Conservation (phyloP, 2,888 invertebrate genomes). For the Dolichopus griseipennis region DNA sequence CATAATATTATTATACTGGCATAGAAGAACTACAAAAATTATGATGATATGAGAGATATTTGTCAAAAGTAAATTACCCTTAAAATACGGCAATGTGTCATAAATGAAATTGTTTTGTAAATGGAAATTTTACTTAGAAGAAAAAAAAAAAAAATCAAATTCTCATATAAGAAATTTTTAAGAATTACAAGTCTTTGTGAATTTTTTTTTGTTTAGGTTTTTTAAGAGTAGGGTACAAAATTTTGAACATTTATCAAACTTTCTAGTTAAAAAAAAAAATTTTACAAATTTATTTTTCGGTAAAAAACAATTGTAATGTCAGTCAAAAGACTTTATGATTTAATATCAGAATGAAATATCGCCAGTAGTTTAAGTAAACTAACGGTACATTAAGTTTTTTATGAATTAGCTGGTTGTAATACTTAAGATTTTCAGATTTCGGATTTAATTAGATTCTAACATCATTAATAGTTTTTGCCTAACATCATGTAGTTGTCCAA, state of each 20-base stretch:
- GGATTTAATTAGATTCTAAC: no score
- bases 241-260: conserved; percentile 1
- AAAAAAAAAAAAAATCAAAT: no score
- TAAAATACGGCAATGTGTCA: conserved; percentile 8
- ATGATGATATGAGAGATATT: conserved; percentile 7
- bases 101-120: conserved; percentile 7
- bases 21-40: background rate
- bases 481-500: no score
- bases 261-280: background rate
- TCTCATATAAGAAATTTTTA: background rate
- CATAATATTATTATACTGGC: background rate
- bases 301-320: conserved; percentile 1
- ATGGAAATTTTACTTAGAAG: background rate
- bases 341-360: no score
- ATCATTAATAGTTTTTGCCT: no score
- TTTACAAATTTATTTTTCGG: background rate
- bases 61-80: conserved; percentile 9
- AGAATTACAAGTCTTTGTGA: background rate
- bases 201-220: no score
- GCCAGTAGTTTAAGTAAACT: no score
- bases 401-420: no score
- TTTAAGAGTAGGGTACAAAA: background rate
- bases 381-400: no score
- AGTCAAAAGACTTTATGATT: no score
- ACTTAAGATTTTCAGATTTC: no score